Evolutionary conservation across 2,888 invertebrate genomes (phyloP).

Genomic region (Tipula helvola): DNA sequence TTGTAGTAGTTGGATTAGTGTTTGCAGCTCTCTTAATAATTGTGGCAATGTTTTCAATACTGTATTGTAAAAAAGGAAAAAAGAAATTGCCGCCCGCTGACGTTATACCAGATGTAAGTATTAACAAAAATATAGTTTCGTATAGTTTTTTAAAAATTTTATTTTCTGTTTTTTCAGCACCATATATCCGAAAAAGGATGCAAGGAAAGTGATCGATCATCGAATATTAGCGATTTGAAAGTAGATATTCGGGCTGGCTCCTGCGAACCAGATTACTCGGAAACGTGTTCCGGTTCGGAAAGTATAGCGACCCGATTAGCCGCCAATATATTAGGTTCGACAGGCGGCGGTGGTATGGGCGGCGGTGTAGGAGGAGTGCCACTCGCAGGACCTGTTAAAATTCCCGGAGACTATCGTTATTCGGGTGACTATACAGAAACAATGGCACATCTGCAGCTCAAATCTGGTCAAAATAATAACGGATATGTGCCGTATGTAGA

Average conservation of each 20-base stretch:
- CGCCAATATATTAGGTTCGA: constrained; percentile 20
- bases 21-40: constrained; percentile 69
- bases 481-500: constrained; percentile 83
- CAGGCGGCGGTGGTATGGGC: constrained; percentile 5
- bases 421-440: constrained; percentile 33
- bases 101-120: constrained; percentile 46
- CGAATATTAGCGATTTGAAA: constrained; percentile 76
- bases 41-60: constrained; percentile 69
- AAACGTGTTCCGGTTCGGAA: constrained; percentile 47
- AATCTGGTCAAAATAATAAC: constrained; percentile 59
- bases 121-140: constrained; percentile 21
- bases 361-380: constrained; percentile 46
- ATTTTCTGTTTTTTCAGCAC: constrained; percentile 19
- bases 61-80: constrained; percentile 45
- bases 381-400: constrained; percentile 64
- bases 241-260: constrained; percentile 56
- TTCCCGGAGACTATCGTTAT: constrained; percentile 49
- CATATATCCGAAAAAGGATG: constrained; percentile 45
- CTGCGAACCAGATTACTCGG: constrained; percentile 44
- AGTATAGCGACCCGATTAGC: constrained; percentile 37
- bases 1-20: constrained; percentile 76
- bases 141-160: constrained; percentile 23
- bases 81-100: constrained; percentile 35
- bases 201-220: constrained; percentile 70
- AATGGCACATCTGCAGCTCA: constrained; percentile 21